A percentile compares a stretch with the other conserved stretches of the same genome.
These are phyloP conservation scores for Pseudopleuronectes americanus DNA, from an alignment of 2,797 vertebrate genomes.

Conservation along the genomic window DNA sequence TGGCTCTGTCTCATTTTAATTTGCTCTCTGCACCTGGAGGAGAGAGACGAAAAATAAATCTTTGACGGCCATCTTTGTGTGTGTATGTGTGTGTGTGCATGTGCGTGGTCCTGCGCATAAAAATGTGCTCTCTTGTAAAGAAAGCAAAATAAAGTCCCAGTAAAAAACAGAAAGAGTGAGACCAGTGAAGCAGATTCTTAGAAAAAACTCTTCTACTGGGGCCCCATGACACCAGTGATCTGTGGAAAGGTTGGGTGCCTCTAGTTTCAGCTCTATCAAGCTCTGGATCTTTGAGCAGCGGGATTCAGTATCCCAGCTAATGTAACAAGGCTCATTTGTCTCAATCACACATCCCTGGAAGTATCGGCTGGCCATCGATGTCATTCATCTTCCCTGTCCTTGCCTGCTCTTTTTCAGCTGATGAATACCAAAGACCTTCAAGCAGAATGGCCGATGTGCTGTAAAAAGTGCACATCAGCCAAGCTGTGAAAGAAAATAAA, in stretches of 20 bases:
- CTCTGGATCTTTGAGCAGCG: conserved; percentile 81
- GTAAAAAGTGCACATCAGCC: conserved; percentile 63
- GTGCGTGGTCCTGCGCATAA: neutral
- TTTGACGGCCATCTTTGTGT: conserved; percentile 34
- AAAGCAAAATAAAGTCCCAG: conserved; percentile 6
- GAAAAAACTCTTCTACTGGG: conserved; percentile 53
- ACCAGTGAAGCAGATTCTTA: conserved; percentile 42
- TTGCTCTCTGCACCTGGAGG: conserved; percentile 44
- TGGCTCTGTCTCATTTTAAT: conserved; percentile 49
- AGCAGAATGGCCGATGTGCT: conserved; percentile 65
- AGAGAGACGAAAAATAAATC: conserved; percentile 23
- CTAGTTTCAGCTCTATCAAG: conserved; percentile 85
- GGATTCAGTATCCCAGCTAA: conserved; percentile 84
- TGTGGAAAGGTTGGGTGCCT: conserved; percentile 83
- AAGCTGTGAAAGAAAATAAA: conserved; percentile 39
- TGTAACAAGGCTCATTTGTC: conserved; percentile 87
- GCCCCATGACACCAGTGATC: conserved; percentile 76
- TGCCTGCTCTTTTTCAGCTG: conserved; percentile 79
- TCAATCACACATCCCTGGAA: conserved; percentile 84
- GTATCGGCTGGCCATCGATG: conserved; percentile 82
- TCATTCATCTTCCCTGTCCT: conserved; percentile 86
- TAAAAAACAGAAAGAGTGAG: conserved; percentile 1
- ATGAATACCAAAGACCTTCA: conserved; percentile 78
- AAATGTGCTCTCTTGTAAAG: conserved; percentile 11
- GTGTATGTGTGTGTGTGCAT: neutral